phyloP scores from a whole-genome alignment of 2,888 invertebrate species.

The Cantharis flavilabris region DNA sequence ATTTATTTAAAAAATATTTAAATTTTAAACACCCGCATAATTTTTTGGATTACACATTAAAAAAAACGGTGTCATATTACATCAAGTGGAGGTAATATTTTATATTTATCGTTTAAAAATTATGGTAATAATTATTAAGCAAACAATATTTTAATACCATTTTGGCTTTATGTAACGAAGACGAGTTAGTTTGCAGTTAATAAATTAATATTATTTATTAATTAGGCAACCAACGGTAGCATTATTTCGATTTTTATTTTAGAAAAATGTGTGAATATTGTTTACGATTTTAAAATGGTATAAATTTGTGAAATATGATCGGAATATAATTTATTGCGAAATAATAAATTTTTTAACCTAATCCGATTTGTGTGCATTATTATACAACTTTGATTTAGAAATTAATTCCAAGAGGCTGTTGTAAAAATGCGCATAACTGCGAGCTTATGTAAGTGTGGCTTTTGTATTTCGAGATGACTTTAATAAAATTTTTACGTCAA shows the following conservation, averaged over 20 bases:
- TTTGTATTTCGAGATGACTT: not conserved
- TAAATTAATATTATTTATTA: not conserved
- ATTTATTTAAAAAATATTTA: not conserved
- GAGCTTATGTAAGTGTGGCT: not conserved
- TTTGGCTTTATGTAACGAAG: not conserved
- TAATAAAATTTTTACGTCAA: not conserved
- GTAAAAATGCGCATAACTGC: not conserved
- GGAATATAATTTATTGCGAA: not conserved
- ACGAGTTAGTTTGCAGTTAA: not conserved
- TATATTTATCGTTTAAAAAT: not conserved
- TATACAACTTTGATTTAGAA: not conserved
- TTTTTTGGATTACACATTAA: not conserved
- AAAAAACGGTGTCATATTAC: slow-evolving; percentile 2
- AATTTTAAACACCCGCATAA: not conserved
- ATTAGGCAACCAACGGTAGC: not conserved
- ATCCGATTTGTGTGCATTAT: not conserved
- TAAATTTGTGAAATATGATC: not conserved
- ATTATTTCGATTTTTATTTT: not conserved
- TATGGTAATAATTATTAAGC: not conserved
- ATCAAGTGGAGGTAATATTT: not conserved
- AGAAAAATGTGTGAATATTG: not conserved
- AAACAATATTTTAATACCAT: not conserved
- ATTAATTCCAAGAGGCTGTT: not conserved
- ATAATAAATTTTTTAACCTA: not conserved
- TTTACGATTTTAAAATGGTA: not conserved